A percentile compares a stretch with the other conserved stretches of the same genome.
Evolutionary conservation across 2,797 vertebrate species (phyloP).

Genomic region (Danio aesculapii): DNA sequence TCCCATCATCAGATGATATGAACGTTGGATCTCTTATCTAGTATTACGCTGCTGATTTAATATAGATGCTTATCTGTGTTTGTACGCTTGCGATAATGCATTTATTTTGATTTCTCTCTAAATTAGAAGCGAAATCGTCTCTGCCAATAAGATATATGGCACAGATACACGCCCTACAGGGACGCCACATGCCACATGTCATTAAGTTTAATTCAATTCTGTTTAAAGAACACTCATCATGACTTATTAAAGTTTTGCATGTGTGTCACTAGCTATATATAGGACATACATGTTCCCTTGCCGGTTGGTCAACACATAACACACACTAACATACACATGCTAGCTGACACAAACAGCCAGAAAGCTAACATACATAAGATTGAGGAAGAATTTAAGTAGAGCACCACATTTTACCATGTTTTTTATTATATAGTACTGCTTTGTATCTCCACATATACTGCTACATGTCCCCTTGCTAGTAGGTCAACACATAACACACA

Average conservation of each 20-base stretch:
- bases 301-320: not conserved
- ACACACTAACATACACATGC: not conserved
- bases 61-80: constrained; percentile 40
- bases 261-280: constrained; percentile 7
- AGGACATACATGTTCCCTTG: not conserved
- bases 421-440: too few species aligned
- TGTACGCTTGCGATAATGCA: constrained; percentile 23
- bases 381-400: too few species aligned
- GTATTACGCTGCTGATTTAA: constrained; percentile 23
- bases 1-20: constrained; percentile 12
- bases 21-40: constrained; percentile 33
- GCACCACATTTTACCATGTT: too few species aligned
- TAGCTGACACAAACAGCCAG: not conserved
- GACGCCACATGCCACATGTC: constrained; percentile 18
- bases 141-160: constrained; percentile 11
- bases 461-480: not conserved
- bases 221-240: constrained; percentile 23
- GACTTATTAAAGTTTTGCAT: constrained; percentile 32
- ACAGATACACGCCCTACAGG: constrained; percentile 21
- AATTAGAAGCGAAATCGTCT: constrained; percentile 20
- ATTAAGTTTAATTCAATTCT: constrained; percentile 38
- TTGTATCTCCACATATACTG: too few species aligned
- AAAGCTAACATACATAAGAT: too few species aligned
- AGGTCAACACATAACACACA: not conserved
- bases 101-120: constrained; percentile 17